Conservation (phyloP, 2,888 invertebrate genomes). For the Campoletis raptor region DNA sequence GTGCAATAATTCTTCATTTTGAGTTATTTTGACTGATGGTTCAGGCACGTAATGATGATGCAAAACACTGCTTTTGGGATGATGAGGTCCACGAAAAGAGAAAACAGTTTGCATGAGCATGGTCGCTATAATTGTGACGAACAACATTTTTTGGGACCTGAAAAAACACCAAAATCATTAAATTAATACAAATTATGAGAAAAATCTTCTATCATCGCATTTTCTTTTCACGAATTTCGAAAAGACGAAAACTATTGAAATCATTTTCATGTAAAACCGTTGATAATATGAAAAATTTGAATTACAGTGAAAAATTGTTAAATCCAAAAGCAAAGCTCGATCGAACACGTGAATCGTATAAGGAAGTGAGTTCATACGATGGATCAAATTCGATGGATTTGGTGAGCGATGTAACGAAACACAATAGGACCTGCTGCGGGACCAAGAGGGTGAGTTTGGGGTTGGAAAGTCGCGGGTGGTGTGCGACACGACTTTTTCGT, state of each 20-base stretch:
- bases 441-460: conserved; percentile 51
- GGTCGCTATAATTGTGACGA: conserved; percentile 68
- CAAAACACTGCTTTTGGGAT: conserved; percentile 86
- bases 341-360: conserved; percentile 10
- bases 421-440: conserved; percentile 84
- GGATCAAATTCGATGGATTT: conserved; percentile 58
- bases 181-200: not conserved
- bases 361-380: not conserved
- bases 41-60: conserved; percentile 88
- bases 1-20: conserved; percentile 90
- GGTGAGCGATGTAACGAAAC: conserved; percentile 72
- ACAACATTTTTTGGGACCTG: conserved; percentile 65
- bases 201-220: too few relatives aligned
- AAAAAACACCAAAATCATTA: not conserved
- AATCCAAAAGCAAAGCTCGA: not conserved
- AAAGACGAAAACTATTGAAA: not conserved
- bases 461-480: conserved; percentile 75
- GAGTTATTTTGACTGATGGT: conserved; percentile 87
- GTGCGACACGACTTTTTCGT: conserved; percentile 69
- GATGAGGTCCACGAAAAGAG: conserved; percentile 88
- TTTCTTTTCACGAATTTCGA: not conserved
- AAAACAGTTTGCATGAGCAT: conserved; percentile 71
- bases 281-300: not conserved
- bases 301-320: not conserved
- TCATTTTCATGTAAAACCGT: not conserved